phyloP scores from a whole-genome alignment of 2,797 vertebrate species.

The Stomatorhinus walkeri region DNA sequence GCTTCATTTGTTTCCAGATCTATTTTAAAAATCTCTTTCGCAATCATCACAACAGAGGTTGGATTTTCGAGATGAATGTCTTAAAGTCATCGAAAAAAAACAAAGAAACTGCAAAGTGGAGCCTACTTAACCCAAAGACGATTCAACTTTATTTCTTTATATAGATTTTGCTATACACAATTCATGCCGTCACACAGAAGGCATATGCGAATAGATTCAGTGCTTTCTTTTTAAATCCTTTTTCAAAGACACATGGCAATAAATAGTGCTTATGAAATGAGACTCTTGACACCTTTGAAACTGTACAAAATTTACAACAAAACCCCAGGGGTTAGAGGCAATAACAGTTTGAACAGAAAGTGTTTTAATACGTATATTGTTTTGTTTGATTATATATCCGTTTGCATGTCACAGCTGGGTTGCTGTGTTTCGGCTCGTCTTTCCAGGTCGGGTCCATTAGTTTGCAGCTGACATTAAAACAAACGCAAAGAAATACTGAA shows the following conservation, averaged over 20 bases:
- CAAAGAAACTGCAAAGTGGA: constrained; percentile 21
- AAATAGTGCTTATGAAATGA: constrained; percentile 80
- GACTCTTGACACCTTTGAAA: constrained; percentile 73
- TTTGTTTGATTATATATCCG: constrained; percentile 9
- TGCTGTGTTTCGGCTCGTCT: constrained; percentile 18
- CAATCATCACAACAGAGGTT: neutral
- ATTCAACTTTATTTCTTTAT: constrained; percentile 81
- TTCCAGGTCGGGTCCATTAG: constrained; percentile 24
- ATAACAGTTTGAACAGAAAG: constrained; percentile 47
- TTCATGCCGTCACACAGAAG: constrained; percentile 85
- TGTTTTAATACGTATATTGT: constrained; percentile 13
- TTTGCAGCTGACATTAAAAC: constrained; percentile 29
- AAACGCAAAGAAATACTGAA: constrained; percentile 21
- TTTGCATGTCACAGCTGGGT: constrained; percentile 32
- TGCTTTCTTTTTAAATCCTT: constrained; percentile 64
- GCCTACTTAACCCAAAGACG: constrained; percentile 66
- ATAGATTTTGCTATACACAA: constrained; percentile 76
- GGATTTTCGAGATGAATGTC: neutral
- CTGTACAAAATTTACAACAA: constrained; percentile 95
- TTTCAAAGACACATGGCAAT: constrained; percentile 84
- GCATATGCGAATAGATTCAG: constrained; percentile 79
- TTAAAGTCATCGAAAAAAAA: constrained; percentile 4
- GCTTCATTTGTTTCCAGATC: neutral
- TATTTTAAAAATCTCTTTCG: neutral
- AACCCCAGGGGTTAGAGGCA: constrained; percentile 58